Percentiles rank a stretch among this genome's conserved stretches.
Conservation (phyloP, 2,888 invertebrate species). For the Hemaris fuciformis region DNA sequence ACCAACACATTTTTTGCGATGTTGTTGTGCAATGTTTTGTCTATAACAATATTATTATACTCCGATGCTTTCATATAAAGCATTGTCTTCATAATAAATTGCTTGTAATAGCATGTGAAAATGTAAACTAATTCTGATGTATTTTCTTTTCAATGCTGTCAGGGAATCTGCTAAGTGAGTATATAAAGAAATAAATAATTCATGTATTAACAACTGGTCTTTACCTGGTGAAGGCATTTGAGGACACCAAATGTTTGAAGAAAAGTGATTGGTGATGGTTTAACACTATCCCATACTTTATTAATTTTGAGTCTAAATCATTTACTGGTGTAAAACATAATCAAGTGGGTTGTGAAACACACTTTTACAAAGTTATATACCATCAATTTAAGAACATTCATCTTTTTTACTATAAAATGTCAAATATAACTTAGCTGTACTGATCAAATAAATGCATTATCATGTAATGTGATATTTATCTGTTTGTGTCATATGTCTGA, state of each 20-base stretch:
- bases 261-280: background rate
- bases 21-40: too few species aligned
- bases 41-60: too few species aligned
- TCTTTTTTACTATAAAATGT: too few species aligned
- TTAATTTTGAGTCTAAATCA: background rate
- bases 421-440: too few species aligned
- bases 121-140: conserved; percentile 43
- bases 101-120: background rate
- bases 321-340: background rate
- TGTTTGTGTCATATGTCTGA: background rate
- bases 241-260: background rate
- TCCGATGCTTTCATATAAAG: too few species aligned
- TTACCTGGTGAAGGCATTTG: conserved; percentile 6
- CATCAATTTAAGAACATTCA: too few species aligned
- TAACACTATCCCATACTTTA: background rate
- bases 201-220: conserved; percentile 23
- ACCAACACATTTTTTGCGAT: too few species aligned
- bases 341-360: too few species aligned
- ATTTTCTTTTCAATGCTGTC: conserved; percentile 73
- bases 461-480: background rate
- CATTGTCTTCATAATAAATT: background rate
- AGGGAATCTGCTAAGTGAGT: conserved; percentile 83
- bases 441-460: background rate
- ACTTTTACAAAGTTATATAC: too few species aligned
- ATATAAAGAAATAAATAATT: conserved; percentile 29